Evolutionary conservation across 2,797 vertebrate genomes (phyloP).

Genomic region (Eidolon dupreanum): DNA sequence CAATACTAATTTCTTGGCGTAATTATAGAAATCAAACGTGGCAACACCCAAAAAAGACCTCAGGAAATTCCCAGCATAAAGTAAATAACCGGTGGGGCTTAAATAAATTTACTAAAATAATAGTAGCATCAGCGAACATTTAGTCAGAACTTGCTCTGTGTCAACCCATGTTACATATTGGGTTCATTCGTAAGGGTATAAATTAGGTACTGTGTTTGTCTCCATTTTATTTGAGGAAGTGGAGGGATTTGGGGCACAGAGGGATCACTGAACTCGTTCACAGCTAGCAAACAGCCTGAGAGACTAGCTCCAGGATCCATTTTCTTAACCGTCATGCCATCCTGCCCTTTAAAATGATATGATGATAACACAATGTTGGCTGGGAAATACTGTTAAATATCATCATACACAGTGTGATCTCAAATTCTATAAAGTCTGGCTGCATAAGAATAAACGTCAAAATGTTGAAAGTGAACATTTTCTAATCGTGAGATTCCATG

Average conservation of each 20-base stretch:
- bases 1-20: background rate
- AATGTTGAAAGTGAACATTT: too few species aligned
- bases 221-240: background rate
- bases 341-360: fast-evolving
- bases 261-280: fast-evolving
- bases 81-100: background rate
- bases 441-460: background rate
- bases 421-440: background rate
- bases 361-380: fast-evolving
- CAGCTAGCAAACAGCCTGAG: too few species aligned
- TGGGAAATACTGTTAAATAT: fast-evolving
- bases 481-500: background rate
- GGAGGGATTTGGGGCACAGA: background rate
- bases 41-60: background rate
- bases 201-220: background rate
- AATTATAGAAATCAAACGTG: background rate
- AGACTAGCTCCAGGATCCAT: fast-evolving
- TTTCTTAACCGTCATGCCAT: fast-evolving
- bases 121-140: fast-evolving
- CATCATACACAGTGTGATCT: fast-evolving
- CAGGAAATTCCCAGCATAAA: background rate
- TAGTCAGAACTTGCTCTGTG: background rate
- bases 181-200: fast-evolving
- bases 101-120: background rate
- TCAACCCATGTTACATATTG: fast-evolving